These are phyloP conservation scores for Chloroceryle aenea DNA, from an alignment of 2,113 vertebrate species.

Conservation along the genomic window DNA sequence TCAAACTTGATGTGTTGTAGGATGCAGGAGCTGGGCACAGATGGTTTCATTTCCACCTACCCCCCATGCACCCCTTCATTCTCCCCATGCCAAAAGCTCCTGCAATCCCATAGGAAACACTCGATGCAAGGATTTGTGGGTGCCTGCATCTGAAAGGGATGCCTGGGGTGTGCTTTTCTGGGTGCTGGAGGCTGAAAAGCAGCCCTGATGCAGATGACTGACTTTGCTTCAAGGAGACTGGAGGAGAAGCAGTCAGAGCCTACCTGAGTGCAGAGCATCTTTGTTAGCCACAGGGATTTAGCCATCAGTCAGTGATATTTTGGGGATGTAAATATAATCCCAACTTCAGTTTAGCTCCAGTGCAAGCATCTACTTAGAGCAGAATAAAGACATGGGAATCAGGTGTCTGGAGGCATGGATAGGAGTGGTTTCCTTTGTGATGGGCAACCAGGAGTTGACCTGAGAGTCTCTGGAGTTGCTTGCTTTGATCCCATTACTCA, in stretches of 20 bases:
- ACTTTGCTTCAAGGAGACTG: background rate
- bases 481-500: background rate
- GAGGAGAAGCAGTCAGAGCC: background rate
- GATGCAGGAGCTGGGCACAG: background rate
- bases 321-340: background rate
- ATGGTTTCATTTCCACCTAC: background rate
- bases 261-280: background rate
- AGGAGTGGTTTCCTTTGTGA: background rate
- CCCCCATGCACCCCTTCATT: accelerated
- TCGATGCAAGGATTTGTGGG: background rate
- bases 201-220: background rate
- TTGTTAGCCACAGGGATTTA: background rate
- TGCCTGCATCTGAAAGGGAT: background rate
- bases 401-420: background rate
- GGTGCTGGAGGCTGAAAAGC: background rate
- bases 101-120: background rate
- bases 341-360: background rate
- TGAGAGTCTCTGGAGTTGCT: background rate
- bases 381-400: background rate
- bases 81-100: background rate
- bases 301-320: background rate
- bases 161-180: accelerated
- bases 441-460: background rate
- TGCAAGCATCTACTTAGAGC: background rate
- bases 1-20: too few relatives aligned